Evolutionary conservation across 2,113 vertebrate genomes (phyloP).

Genomic region (Crocuta crocuta): DNA sequence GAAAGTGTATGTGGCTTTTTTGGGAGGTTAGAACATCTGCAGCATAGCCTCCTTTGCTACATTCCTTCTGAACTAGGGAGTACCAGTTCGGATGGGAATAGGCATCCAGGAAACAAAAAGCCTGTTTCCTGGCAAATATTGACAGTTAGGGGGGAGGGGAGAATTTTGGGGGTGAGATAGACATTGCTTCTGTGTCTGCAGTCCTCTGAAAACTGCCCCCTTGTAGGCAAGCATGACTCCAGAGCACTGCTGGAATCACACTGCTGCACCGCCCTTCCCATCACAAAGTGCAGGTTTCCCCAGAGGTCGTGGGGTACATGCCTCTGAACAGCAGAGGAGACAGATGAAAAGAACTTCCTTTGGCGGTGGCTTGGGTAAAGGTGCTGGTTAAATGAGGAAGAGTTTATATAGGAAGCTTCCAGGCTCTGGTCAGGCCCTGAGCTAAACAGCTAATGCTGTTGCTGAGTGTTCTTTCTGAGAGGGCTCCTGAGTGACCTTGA

Average conservation of each 20-base stretch:
- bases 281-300: neutral
- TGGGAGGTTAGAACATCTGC: neutral
- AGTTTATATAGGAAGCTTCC: neutral
- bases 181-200: neutral
- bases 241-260: neutral
- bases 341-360: neutral
- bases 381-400: neutral
- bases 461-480: neutral
- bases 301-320: neutral
- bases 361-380: neutral
- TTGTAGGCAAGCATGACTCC: neutral
- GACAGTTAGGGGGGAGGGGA: neutral
- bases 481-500: neutral
- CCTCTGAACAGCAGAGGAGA: neutral
- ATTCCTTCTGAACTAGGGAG: neutral
- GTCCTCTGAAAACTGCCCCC: neutral
- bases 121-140: neutral
- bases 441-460: neutral
- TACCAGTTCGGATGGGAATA: neutral
- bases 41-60: neutral
- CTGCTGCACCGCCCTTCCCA: neutral
- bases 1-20: neutral
- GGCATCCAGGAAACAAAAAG: neutral
- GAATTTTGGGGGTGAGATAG: neutral
- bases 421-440: neutral